phyloP scores from a whole-genome alignment of 2,888 invertebrate species.

The Dolomedes plantarius region DNA sequence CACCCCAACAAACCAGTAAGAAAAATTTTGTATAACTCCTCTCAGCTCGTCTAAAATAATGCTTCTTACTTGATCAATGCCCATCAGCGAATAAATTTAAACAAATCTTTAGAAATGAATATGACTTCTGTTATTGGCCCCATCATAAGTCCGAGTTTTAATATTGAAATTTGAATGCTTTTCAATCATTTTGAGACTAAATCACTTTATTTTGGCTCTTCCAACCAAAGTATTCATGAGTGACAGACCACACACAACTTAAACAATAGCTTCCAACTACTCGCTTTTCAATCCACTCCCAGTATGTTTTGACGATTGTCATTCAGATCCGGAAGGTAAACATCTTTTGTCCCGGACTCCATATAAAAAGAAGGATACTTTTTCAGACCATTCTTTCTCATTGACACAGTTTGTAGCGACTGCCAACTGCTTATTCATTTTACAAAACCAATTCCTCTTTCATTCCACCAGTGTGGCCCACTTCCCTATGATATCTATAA shows the following conservation, averaged over 20 bases:
- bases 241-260: background rate
- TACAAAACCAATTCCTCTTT: background rate
- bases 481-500: conserved; percentile 34
- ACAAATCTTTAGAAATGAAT: too few species aligned
- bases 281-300: background rate
- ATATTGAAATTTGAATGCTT: too few species aligned
- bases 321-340: background rate
- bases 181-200: too few species aligned
- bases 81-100: too few species aligned
- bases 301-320: background rate
- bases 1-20: too few species aligned
- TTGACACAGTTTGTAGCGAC: conserved; percentile 39
- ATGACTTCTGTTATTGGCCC: too few species aligned
- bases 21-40: too few species aligned
- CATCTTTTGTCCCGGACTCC: background rate
- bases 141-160: too few species aligned
- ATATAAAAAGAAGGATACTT: background rate
- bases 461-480: background rate
- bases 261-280: background rate
- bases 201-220: too few species aligned
- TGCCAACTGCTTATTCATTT: conserved; percentile 13
- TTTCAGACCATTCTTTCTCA: conserved; percentile 9
- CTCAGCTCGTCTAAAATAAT: too few species aligned
- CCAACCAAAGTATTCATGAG: too few species aligned
- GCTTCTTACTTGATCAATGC: too few species aligned